Evolutionary conservation across 2,113 vertebrate genomes (phyloP).

Genomic region (Nasalis larvatus): DNA sequence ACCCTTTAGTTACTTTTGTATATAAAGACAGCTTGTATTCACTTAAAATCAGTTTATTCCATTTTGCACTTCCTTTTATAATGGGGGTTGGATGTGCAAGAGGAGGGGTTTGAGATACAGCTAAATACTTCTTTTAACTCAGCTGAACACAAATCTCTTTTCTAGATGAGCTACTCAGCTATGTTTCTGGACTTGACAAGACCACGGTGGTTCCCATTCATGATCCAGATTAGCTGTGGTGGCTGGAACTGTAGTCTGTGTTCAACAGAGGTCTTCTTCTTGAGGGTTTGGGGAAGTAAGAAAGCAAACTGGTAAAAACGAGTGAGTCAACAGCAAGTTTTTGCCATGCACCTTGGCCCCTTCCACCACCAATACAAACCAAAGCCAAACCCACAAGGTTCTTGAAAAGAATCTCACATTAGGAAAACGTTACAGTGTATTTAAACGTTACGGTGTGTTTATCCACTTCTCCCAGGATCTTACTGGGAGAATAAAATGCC

Average conservation of each 20-base stretch:
- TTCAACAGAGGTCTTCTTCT: neutral
- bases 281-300: neutral
- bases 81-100: too few species aligned
- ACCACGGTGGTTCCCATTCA: neutral
- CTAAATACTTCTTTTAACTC: neutral
- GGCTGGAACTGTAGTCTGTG: neutral
- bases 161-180: neutral
- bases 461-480: neutral
- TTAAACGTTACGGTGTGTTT: neutral
- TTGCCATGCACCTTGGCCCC: neutral
- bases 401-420: neutral
- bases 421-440: neutral
- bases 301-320: conserved; percentile 25
- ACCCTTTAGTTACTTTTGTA: neutral
- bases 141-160: neutral
- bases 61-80: conserved; percentile 7
- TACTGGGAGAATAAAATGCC: neutral
- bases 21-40: neutral
- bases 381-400: neutral
- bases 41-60: conserved; percentile 15
- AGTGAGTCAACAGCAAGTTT: neutral
- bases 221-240: neutral
- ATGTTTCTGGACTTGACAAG: neutral
- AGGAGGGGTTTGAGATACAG: neutral
- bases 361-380: neutral